Conservation (phyloP, 2,888 invertebrate genomes). For the Dryadula phaetusa region DNA sequence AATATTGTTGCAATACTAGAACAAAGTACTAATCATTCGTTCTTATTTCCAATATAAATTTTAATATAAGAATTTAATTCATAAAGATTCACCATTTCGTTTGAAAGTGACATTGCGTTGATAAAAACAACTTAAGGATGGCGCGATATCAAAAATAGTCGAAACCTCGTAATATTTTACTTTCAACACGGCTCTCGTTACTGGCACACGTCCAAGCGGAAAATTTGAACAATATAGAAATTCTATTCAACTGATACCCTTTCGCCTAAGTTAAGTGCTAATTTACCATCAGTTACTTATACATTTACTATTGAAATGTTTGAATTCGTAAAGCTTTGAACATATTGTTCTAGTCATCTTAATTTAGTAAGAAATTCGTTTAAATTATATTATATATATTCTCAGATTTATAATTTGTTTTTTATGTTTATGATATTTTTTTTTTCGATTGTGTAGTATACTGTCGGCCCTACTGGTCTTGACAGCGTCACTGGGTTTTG, state of each 20-base stretch:
- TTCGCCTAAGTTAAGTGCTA: slow-evolving; percentile 13
- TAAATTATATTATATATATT: too few species aligned
- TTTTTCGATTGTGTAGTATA: too few species aligned
- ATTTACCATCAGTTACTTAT: slow-evolving; percentile 21
- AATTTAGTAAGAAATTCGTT: too few species aligned
- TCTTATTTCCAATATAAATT: not conserved
- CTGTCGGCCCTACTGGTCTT: too few species aligned
- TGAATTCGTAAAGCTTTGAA: not conserved
- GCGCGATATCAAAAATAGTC: slow-evolving; percentile 6
- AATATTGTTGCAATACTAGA: not conserved
- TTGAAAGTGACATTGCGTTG: slow-evolving; percentile 4
- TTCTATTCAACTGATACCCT: slow-evolving; percentile 15
- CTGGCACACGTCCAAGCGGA: slow-evolving; percentile 28
- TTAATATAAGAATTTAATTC: not conserved
- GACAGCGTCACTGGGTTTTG: too few species aligned
- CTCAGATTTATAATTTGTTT: too few species aligned
- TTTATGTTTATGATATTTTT: too few species aligned
- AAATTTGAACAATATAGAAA: slow-evolving; percentile 33
- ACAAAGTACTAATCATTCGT: not conserved
- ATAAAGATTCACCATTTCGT: not conserved
- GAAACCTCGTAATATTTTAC: slow-evolving; percentile 22
- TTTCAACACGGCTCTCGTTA: slow-evolving; percentile 4
- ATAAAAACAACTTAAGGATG: slow-evolving; percentile 19
- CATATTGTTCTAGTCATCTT: too few species aligned
- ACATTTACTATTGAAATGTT: too few species aligned